phyloP scores from a whole-genome alignment of 2,888 invertebrate genomes.

The Leptothorax acervorum region DNA sequence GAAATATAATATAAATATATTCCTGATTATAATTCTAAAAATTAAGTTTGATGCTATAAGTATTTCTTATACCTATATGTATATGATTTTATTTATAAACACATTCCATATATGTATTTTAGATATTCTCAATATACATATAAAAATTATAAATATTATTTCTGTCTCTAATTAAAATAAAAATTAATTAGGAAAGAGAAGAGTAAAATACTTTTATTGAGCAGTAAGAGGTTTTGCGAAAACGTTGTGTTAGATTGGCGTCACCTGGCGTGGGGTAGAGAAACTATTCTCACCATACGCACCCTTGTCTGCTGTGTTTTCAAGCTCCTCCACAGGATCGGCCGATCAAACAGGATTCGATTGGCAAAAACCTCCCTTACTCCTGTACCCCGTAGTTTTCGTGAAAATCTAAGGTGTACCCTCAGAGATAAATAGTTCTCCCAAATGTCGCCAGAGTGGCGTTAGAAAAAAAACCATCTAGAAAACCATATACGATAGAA shows the following conservation, averaged over 20 bases:
- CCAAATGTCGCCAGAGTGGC: constrained; percentile 80
- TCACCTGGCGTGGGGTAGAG: constrained; percentile 82
- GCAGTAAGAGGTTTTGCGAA: constrained; percentile 7
- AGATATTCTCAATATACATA: not conserved
- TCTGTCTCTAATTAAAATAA: constrained; percentile 2
- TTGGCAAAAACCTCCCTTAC: constrained; percentile 81
- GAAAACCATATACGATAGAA: not conserved
- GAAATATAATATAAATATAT: not conserved
- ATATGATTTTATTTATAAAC: not conserved
- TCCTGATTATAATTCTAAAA: not conserved
- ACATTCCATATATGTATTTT: not conserved
- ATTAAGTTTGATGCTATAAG: not conserved
- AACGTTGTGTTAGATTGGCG: constrained; percentile 77
- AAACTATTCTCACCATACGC: constrained; percentile 67
- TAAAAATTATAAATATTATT: not conserved
- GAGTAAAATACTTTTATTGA: not conserved
- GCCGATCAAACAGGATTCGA: constrained; percentile 78
- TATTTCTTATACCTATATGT: not conserved
- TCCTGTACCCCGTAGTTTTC: constrained; percentile 75
- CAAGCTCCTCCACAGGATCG: constrained; percentile 83
- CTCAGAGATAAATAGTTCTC: constrained; percentile 83
- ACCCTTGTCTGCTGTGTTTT: constrained; percentile 62
- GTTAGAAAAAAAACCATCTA: constrained; percentile 33
- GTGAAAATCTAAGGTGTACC: constrained; percentile 78
- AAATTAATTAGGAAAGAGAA: not conserved